Percentiles rank a stretch among this genome's conserved stretches.
Conservation (phyloP, 2,888 invertebrate species). For the Biston stratarius region DNA sequence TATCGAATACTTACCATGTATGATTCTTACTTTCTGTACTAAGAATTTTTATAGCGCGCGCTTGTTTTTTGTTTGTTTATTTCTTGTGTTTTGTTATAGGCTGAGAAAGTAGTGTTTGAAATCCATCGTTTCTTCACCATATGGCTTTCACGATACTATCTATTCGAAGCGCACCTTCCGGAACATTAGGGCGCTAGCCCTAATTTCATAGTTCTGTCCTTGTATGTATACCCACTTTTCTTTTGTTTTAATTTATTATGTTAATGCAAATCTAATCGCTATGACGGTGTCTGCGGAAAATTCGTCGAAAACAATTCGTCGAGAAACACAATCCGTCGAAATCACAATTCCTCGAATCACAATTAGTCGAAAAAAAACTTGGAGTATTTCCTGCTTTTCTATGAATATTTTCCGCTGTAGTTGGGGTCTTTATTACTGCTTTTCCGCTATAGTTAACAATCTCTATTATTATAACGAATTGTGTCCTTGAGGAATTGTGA, state of each 20-base stretch:
- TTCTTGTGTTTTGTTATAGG: conserved; percentile 87
- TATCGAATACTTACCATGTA: too few species aligned
- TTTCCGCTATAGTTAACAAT: too few species aligned
- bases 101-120: conserved; percentile 90
- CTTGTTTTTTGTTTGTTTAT: conserved; percentile 51
- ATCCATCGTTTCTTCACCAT: conserved; percentile 93
- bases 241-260: conserved; percentile 53
- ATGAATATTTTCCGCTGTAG: too few species aligned
- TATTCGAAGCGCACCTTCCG: conserved; percentile 68
- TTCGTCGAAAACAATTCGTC: too few species aligned
- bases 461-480: too few species aligned
- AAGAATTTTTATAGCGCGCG: conserved; percentile 33
- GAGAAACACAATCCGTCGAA: too few species aligned
- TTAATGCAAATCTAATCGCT: conserved; percentile 39
- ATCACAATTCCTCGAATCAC: too few species aligned
- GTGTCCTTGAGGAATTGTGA: too few species aligned
- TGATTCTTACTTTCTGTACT: conserved; percentile 17
- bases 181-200: conserved; percentile 74
- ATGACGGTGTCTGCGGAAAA: too few species aligned
- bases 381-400: too few species aligned
- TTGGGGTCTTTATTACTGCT: too few species aligned
- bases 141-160: conserved; percentile 85
- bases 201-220: conserved; percentile 64
- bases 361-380: too few species aligned
- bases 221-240: conserved; percentile 76